Evolutionary conservation across 2,797 vertebrate species (phyloP).

Genomic region (Sebastolobus altivelis): DNA sequence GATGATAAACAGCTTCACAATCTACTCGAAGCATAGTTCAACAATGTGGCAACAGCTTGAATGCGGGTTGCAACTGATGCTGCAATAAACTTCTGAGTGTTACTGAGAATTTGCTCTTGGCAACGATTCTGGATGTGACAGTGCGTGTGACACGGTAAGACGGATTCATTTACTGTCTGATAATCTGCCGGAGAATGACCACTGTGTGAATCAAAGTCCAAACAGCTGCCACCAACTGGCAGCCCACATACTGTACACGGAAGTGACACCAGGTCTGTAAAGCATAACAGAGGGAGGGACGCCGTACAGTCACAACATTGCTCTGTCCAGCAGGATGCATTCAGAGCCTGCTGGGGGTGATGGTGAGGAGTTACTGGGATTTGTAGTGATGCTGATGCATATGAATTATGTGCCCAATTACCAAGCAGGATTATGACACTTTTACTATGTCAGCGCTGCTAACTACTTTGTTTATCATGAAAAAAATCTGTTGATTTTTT

Average conservation of each 20-base stretch:
- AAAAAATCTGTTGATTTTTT: background rate
- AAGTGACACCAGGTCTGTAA: conserved; percentile 30
- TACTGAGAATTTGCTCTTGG: conserved; percentile 27
- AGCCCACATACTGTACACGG: background rate
- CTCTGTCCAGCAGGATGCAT: conserved; percentile 15
- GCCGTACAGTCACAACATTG: conserved; percentile 8
- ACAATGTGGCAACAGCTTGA: conserved; percentile 34
- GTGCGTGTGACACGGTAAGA: conserved; percentile 5
- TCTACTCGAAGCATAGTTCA: conserved; percentile 27
- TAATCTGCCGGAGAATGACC: conserved; percentile 2
- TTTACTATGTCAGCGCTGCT: background rate
- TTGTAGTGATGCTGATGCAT: conserved; percentile 27
- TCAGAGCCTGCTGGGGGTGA: conserved; percentile 7
- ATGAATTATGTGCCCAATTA: conserved; percentile 11
- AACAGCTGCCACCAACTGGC: conserved; percentile 1
- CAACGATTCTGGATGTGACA: conserved; percentile 3
- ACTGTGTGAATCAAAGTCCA: conserved; percentile 16
- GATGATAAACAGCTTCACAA: conserved; percentile 39
- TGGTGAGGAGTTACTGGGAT: conserved; percentile 25
- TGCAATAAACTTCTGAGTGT: conserved; percentile 24
- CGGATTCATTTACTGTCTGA: conserved; percentile 21
- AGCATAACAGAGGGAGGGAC: conserved; percentile 22
- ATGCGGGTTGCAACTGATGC: conserved; percentile 32
- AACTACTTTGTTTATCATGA: background rate
- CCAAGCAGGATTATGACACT: conserved; percentile 17